Base-by-base conservation (phyloP, 2,797 vertebrate genomes). In the Anguilla anguilla region DNA sequence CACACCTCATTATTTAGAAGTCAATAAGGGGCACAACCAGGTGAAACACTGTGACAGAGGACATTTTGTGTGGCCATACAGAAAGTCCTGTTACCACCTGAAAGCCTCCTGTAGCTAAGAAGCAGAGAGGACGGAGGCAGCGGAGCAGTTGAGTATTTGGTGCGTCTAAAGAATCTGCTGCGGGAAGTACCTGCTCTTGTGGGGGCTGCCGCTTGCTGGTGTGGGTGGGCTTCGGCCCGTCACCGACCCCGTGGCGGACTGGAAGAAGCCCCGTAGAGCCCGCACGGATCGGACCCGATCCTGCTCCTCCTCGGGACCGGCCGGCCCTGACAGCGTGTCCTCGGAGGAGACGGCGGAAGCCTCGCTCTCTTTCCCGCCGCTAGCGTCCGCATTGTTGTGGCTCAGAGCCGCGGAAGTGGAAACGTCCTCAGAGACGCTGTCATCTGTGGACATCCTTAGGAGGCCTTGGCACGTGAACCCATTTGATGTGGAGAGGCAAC, bases 391-490 rank as follows among this genome's bases (percentile, higher is more conserved):
- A 84, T 93, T 93, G 79, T 93, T 91, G 81, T 93, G 94, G 91
- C 92, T 95, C 93, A 95, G 91, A 91, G 95, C 94, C 92, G 93
- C 17, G 49, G 93, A 96, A 94, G 91, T 95, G 91, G 91, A 95
- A 93, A 96, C 95, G 67, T 97, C 96, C 95, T 97, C 96, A 93
- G 96, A 96, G 90, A 95, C 92, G 92, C 96, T 97, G 95, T 96
- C 96, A 92, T 97, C 96, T 94, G 96, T 95, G 90, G 92, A 96
- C 96, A 97, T 97, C 94, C 94, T 97, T 97, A 96, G 91, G 90
- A 92, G 92, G 93, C 95, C 93, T 89, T 91, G 93, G 79, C 88
- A 90, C 86, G 88, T 86, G 87, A 92, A 91, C 84, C 90, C 91
- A 88, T 91, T 86, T 89, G 92, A 95, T 91, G 92, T 90, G 96